These are phyloP conservation scores for Masticophis lateralis DNA, from an alignment of 2,797 vertebrate genomes.

Conservation along the genomic window DNA sequence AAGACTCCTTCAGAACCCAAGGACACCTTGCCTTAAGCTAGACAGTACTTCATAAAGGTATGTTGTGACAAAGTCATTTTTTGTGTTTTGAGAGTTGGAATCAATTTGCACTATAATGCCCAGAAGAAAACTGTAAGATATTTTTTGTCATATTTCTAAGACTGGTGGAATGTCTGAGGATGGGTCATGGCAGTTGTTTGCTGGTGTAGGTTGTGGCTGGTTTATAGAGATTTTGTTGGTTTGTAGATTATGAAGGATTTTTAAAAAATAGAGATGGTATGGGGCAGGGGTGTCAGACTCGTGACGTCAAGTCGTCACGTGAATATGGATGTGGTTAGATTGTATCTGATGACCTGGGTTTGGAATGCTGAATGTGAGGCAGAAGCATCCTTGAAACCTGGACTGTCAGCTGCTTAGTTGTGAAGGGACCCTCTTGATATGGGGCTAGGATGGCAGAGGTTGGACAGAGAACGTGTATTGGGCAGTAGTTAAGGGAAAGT, in stretches of 20 bases:
- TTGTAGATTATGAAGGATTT: background rate
- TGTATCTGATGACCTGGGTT: background rate
- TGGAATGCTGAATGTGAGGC: background rate
- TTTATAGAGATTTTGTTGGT: background rate
- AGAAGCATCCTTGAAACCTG: background rate
- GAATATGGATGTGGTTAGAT: background rate
- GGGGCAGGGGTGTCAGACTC: too few species aligned
- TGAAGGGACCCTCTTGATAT: background rate
- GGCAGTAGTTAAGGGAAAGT: background rate
- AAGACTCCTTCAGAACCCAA: background rate
- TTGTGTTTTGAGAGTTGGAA: background rate
- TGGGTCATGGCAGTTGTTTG: background rate
- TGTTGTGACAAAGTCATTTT: background rate
- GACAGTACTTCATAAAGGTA: background rate
- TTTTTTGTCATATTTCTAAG: background rate
- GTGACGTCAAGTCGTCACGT: rapidly evolving
- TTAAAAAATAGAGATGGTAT: background rate
- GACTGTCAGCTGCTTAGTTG: background rate
- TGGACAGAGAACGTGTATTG: background rate
- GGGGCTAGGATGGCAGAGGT: background rate
- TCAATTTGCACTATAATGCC: background rate
- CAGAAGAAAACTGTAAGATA: background rate
- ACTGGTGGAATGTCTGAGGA: background rate
- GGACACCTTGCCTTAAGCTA: background rate
- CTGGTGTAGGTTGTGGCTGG: background rate